Conservation (phyloP, 2,113 vertebrate genomes). For the Ranitomeya imitator region DNA sequence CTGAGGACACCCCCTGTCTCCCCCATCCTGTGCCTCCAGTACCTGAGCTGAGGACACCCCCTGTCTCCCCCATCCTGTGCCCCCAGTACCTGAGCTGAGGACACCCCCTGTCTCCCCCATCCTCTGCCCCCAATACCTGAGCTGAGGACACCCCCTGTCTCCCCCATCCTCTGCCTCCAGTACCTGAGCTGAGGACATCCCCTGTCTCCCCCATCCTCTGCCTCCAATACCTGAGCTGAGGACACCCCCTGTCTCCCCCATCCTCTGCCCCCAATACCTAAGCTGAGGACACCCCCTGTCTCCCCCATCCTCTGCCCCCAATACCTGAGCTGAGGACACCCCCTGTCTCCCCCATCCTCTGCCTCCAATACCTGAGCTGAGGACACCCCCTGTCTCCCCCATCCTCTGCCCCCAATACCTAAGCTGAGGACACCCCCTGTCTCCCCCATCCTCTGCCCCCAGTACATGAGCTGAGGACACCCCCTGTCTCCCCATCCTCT, state of each 20-base stretch:
- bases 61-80: slow-evolving; percentile 62
- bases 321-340: slow-evolving; percentile 74
- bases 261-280: slow-evolving; percentile 66
- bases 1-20: slow-evolving; percentile 69
- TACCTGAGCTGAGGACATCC: slow-evolving; percentile 69
- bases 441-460: neutral
- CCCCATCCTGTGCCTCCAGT: slow-evolving; percentile 64
- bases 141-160: slow-evolving; percentile 69
- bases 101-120: neutral
- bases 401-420: neutral
- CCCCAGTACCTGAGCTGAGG: neutral
- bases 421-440: too few species aligned
- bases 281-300: slow-evolving; percentile 70
- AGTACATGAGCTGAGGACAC: slow-evolving; percentile 74
- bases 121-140: slow-evolving; percentile 65
- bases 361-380: slow-evolving; percentile 66
- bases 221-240: slow-evolving; percentile 65
- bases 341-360: slow-evolving; percentile 67
- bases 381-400: slow-evolving; percentile 64
- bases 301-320: slow-evolving; percentile 59
- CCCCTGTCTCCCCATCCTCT: slow-evolving; percentile 64
- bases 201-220: slow-evolving; percentile 61
- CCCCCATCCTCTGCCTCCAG: neutral
- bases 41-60: slow-evolving; percentile 76
- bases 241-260: slow-evolving; percentile 65